Evolutionary conservation across 2,113 vertebrate species (phyloP).

Genomic region (Carettochelys insculpta): DNA sequence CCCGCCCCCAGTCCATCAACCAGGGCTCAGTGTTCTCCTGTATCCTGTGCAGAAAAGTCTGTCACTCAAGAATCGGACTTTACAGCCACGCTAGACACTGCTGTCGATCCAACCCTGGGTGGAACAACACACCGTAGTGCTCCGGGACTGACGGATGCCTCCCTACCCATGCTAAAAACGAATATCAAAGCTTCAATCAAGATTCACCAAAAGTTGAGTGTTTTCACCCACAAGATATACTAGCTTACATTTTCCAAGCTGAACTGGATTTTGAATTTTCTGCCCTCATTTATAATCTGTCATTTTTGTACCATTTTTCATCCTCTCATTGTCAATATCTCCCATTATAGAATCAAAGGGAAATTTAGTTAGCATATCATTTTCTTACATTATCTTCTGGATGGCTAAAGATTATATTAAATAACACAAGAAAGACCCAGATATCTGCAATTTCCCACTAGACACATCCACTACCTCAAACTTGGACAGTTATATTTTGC

Average conservation of each 20-base stretch:
- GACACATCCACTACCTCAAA: background rate
- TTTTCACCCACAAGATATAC: background rate
- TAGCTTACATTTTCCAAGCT: background rate
- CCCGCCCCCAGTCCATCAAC: no score
- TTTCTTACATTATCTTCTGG: background rate
- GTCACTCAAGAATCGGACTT: no score
- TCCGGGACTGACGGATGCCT: no score
- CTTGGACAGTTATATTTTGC: background rate
- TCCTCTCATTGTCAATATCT: background rate
- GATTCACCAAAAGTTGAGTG: accelerated
- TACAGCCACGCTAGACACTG: no score
- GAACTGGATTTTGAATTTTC: no score
- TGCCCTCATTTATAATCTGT: background rate
- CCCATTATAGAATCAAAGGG: background rate
- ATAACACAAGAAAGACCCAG: background rate
- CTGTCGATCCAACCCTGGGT: no score
- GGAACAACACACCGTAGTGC: no score
- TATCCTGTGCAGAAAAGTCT: no score
- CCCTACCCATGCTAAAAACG: background rate
- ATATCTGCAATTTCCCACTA: background rate
- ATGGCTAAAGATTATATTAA: background rate
- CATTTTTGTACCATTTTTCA: background rate
- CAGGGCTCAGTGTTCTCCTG: no score
- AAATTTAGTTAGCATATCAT: accelerated
- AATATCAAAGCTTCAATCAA: background rate